These are phyloP conservation scores for Limnodromus scolopaceus DNA, from an alignment of 2,797 vertebrate species.

Conservation along the genomic window DNA sequence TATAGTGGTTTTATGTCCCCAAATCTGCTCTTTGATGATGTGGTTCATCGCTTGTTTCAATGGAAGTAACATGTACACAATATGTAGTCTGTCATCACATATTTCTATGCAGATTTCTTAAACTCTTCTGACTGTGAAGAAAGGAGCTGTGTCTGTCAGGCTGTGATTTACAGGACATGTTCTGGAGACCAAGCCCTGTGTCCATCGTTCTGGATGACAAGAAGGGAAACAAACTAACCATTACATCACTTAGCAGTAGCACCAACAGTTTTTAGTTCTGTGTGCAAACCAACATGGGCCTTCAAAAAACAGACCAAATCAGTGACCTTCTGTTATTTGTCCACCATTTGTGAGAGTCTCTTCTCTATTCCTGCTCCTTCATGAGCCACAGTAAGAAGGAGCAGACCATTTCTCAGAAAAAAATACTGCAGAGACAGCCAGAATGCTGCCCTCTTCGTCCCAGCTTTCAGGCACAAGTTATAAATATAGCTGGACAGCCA, in stretches of 20 bases:
- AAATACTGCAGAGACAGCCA: neutral
- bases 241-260: no score
- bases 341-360: neutral
- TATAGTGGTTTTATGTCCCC: neutral
- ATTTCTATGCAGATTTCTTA: neutral
- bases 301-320: neutral
- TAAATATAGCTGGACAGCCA: neutral
- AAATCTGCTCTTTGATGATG: neutral
- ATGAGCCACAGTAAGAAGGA: neutral
- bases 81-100: neutral
- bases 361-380: neutral
- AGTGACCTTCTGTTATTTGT: neutral
- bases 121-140: neutral
- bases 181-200: neutral
- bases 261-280: neutral
- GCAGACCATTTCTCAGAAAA: neutral
- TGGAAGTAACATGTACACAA: neutral
- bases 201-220: neutral
- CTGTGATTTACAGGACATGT: neutral
- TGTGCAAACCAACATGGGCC: neutral
- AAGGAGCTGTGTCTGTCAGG: neutral
- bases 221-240: neutral
- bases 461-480: neutral
- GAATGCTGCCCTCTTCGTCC: neutral
- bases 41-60: neutral